A percentile compares a stretch with the other conserved stretches of the same genome.
These are phyloP conservation scores for Sylvia atricapilla DNA, from an alignment of 2,113 vertebrate genomes.

Conservation along the genomic window DNA sequence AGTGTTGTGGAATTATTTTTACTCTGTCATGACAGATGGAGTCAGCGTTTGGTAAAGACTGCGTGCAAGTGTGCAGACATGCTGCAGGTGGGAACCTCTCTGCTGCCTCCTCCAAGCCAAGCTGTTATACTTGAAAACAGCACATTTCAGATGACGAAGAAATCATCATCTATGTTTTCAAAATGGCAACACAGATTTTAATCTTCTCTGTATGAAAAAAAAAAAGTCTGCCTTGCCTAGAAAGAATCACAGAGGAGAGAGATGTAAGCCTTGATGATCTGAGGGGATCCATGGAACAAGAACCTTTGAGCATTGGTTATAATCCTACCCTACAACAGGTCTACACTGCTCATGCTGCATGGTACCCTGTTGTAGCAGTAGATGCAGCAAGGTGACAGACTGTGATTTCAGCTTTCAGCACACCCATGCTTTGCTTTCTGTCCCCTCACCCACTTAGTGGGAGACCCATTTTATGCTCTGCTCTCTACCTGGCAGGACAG, in stretches of 20 bases:
- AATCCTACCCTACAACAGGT: rapidly evolving
- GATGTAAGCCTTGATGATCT: not conserved
- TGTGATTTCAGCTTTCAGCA: not conserved
- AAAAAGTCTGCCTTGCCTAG: not conserved
- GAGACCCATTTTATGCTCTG: not conserved
- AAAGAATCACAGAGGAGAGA: not conserved
- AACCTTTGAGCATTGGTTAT: not conserved
- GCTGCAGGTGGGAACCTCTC: slow-evolving; percentile 42
- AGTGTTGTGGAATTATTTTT: slow-evolving; percentile 49
- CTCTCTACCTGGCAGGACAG: not conserved
- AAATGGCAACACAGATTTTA: not conserved
- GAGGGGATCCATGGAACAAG: not conserved
- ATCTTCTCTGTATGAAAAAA: not conserved
- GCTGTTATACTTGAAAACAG: slow-evolving; percentile 33
- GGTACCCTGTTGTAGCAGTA: rapidly evolving
- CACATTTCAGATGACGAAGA: slow-evolving; percentile 27
- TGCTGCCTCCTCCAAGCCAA: slow-evolving; percentile 51
- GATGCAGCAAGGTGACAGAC: not conserved
- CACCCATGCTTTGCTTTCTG: not conserved
- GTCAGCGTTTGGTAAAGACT: slow-evolving; percentile 12
- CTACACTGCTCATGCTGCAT: not conserved
- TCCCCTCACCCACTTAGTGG: not conserved
- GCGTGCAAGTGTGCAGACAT: not conserved
- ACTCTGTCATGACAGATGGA: slow-evolving; percentile 58
- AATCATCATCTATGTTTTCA: not conserved